Evolutionary conservation across 2,888 invertebrate species (phyloP).

Genomic region (Lymantria monacha): DNA sequence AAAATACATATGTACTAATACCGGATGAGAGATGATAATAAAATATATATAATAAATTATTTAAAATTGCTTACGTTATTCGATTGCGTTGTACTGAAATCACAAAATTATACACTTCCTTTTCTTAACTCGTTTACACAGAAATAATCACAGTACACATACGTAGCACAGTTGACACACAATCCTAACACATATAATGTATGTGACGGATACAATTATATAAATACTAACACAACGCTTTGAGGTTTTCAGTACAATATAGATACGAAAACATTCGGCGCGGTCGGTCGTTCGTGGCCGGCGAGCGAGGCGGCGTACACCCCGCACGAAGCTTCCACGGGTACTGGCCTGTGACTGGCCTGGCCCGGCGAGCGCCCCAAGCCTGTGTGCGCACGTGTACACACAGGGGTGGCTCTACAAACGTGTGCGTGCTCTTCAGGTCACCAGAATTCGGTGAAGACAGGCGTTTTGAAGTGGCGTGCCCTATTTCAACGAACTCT

Average conservation of each 20-base stretch:
- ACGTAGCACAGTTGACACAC: conserved; percentile 30
- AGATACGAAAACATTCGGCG: conserved; percentile 36
- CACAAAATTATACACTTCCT: conserved; percentile 39
- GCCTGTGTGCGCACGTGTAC: conserved; percentile 33
- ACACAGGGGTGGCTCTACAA: conserved; percentile 42
- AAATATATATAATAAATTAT: conserved; percentile 25
- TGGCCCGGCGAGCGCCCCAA: conserved; percentile 32
- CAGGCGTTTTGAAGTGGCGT: conserved; percentile 54
- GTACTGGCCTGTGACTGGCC: conserved; percentile 43
- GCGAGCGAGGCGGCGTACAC: conserved; percentile 32
- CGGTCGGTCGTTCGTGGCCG: conserved; percentile 33
- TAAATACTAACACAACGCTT: conserved; percentile 34
- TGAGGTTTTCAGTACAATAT: conserved; percentile 31
- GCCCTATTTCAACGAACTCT: conserved; percentile 56
- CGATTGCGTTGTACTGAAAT: conserved; percentile 35
- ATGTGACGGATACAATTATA: not conserved
- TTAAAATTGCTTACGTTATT: conserved; percentile 43
- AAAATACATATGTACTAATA: no score
- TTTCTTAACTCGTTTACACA: conserved; percentile 31
- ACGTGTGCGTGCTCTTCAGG: conserved; percentile 68
- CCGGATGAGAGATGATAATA: no score
- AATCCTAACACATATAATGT: conserved; percentile 17
- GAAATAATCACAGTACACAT: conserved; percentile 32
- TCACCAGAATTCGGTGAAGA: conserved; percentile 75
- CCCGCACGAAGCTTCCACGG: conserved; percentile 37